Percentiles rank a stretch among this genome's conserved stretches.
phyloP scores from a whole-genome alignment of 2,113 vertebrate genomes.

The Kryptolebias marmoratus region DNA sequence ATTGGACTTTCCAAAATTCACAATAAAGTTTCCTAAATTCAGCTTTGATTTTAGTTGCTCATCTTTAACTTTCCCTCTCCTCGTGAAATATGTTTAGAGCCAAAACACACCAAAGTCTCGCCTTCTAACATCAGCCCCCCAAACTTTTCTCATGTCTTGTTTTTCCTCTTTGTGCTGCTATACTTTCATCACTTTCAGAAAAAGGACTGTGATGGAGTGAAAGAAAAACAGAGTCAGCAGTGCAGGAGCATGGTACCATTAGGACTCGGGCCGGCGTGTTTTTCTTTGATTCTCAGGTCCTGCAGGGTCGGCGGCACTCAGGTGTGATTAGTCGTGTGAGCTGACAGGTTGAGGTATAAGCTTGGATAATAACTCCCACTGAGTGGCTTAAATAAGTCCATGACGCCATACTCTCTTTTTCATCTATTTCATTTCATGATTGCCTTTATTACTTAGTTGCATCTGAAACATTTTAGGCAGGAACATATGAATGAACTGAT shows the following conservation, averaged over 20 bases:
- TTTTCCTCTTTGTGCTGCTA: conserved; percentile 34
- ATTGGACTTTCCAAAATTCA: too few species aligned
- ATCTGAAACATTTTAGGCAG: not conserved
- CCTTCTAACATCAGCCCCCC: conserved; percentile 39
- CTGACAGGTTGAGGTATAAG: conserved; percentile 37
- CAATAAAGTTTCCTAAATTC: not conserved
- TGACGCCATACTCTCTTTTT: not conserved
- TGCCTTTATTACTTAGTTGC: not conserved
- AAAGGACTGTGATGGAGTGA: conserved; percentile 20
- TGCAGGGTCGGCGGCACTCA: conserved; percentile 32
- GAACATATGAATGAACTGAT: conserved; percentile 23
- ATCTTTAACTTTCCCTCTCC: conserved; percentile 60
- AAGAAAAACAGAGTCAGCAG: conserved; percentile 68
- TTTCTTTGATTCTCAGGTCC: conserved; percentile 52
- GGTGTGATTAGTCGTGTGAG: conserved; percentile 57
- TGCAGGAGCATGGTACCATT: conserved; percentile 60
- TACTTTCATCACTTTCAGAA: conserved; percentile 39
- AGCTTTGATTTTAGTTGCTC: conserved; percentile 31
- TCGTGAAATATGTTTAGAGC: conserved; percentile 78
- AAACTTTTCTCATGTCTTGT: conserved; percentile 39
- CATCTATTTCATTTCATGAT: not conserved
- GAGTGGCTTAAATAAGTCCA: conserved; percentile 3
- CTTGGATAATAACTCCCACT: conserved; percentile 43
- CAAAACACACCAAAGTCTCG: conserved; percentile 78
- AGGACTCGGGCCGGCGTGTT: conserved; percentile 45